These are phyloP conservation scores for Phoenoteleia sp. DNA, from an alignment of 2,888 invertebrate genomes.

Conservation along the genomic window DNA sequence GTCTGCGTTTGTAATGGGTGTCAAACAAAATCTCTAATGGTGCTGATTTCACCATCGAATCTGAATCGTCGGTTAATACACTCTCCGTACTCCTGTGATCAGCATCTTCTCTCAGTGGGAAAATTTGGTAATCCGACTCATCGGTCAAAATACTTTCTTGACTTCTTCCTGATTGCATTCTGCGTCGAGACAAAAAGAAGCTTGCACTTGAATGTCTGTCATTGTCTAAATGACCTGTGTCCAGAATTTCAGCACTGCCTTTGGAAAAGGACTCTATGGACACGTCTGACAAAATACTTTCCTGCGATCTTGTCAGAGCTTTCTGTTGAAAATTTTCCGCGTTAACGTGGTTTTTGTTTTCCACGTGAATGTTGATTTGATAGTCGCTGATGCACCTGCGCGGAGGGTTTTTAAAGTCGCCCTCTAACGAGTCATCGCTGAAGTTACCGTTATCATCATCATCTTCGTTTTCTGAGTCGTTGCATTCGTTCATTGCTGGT, in stretches of 20 bases:
- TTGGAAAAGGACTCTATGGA: slow-evolving; percentile 83
- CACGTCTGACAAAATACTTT: slow-evolving; percentile 84
- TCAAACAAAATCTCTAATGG: slow-evolving; percentile 92
- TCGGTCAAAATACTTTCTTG: slow-evolving; percentile 94
- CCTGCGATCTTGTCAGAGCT: slow-evolving; percentile 82
- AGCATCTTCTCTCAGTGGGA: slow-evolving; percentile 87
- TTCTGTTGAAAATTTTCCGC: slow-evolving; percentile 76
- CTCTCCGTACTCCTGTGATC: slow-evolving; percentile 94
- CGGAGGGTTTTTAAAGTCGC: slow-evolving; percentile 88
- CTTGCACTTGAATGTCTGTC: slow-evolving; percentile 90
- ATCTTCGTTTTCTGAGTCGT: slow-evolving; percentile 85
- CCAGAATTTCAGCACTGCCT: slow-evolving; percentile 82
- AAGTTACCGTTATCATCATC: slow-evolving; percentile 90
- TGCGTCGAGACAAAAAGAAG: slow-evolving; percentile 91
- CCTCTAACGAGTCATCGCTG: slow-evolving; percentile 93
- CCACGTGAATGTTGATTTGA: slow-evolving; percentile 89
- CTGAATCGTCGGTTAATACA: slow-evolving; percentile 93
- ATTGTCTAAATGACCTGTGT: slow-evolving; percentile 82
- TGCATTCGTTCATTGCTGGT: slow-evolving; percentile 83
- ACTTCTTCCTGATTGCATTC: slow-evolving; percentile 89
- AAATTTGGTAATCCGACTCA: slow-evolving; percentile 89
- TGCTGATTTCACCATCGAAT: slow-evolving; percentile 91
- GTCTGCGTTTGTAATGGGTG: slow-evolving; percentile 86
- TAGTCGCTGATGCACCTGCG: slow-evolving; percentile 93
- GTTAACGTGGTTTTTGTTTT: slow-evolving; percentile 80